Percentiles rank a stretch among this genome's conserved stretches.
Conservation (phyloP, 1,140 invertebrate genomes). For the Trinorchestia longiramus region DNA sequence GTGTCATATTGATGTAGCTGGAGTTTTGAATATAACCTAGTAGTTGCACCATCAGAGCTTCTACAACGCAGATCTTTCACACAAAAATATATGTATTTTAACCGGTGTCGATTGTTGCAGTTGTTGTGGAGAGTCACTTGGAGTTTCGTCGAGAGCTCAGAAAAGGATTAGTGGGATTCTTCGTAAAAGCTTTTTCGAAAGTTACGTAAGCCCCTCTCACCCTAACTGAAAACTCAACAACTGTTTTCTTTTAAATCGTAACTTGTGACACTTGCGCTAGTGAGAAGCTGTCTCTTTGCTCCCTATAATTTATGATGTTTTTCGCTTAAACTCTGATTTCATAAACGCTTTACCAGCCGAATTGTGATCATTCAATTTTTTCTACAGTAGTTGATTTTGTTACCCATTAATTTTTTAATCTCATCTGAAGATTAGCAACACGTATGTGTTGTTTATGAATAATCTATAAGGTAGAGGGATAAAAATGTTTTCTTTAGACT, state of each 20-base stretch:
- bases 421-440: too few relatives aligned
- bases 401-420: too few relatives aligned
- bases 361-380: too few relatives aligned
- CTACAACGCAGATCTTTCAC: background rate
- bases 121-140: background rate
- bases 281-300: background rate
- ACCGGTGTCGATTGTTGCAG: background rate
- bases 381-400: too few relatives aligned
- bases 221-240: background rate
- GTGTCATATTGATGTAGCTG: background rate
- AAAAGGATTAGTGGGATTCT: background rate
- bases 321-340: too few relatives aligned
- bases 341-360: too few relatives aligned
- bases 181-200: constrained; percentile 1
- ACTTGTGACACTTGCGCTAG: background rate
- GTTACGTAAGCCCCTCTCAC: background rate
- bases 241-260: background rate
- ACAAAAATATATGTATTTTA: background rate
- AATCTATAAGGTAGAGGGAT: too few relatives aligned
- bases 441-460: too few relatives aligned
- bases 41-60: background rate
- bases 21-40: background rate
- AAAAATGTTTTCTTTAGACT: too few relatives aligned
- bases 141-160: background rate
- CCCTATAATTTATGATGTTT: too few relatives aligned